A percentile compares a stretch with the other conserved stretches of the same genome.
Conservation (phyloP, 1,140 invertebrate genomes). For the Melitaea cinxia region DNA sequence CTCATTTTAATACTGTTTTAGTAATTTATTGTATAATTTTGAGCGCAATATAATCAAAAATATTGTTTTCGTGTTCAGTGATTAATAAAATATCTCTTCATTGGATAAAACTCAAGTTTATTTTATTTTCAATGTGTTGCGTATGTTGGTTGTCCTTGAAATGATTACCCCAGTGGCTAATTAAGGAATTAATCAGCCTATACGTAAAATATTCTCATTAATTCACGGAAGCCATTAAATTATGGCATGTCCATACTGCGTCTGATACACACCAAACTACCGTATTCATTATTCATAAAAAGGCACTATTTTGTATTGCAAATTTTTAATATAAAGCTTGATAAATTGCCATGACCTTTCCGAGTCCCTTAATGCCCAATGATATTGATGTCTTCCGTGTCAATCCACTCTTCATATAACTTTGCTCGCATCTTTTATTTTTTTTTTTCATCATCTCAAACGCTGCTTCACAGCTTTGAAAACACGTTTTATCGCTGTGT, state of each 20-base stretch:
- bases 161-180: not conserved
- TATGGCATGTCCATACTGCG: not conserved
- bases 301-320: conserved; percentile 6
- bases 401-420: not conserved
- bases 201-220: not conserved
- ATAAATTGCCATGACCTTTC: not conserved
- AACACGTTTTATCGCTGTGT: conserved; percentile 8
- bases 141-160: not conserved
- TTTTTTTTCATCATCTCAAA: too few species aligned
- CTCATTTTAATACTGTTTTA: too few species aligned
- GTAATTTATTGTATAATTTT: too few species aligned
- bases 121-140: too few species aligned
- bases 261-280: not conserved
- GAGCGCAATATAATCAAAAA: too few species aligned
- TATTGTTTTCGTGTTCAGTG: not conserved
- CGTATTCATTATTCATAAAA: conserved; percentile 8
- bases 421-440: not conserved
- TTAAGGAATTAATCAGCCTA: conserved; percentile 1
- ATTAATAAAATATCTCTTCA: too few species aligned
- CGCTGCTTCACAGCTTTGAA: not conserved
- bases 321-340: not conserved
- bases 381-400: not conserved
- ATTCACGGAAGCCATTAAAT: conserved; percentile 2
- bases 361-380: not conserved
- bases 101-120: too few species aligned